Evolutionary conservation across 1,140 invertebrate genomes (phyloP), one percentile per base, ranked within the genome.

Genomic region (Orchesella cincta): DNA sequence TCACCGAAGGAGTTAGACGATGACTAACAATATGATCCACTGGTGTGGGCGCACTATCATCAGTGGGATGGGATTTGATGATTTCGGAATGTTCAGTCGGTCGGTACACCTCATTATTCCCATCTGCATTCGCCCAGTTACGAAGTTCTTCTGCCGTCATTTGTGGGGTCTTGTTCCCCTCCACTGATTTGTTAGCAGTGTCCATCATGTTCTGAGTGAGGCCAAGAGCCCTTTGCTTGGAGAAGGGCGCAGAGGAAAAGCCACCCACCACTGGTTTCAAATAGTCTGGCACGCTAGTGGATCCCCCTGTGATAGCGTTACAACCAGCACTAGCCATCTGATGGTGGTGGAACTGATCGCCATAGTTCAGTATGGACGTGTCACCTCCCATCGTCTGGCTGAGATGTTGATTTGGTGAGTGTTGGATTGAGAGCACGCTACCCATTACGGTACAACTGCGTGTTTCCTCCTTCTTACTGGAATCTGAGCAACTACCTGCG

Each of bases 11-110:
- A 31, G 62, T 67, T 26, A 67, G 12, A 2, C 62, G 62, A 33
- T 1, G 3, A 16, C 23, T 73, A 29, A 51, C 5, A 18, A 73
- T 36, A 46, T 46, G 33, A 26, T 73, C 71, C 8, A 73, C 39
- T 14, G 71, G 71, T 14, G 71, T 73, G 20, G 71, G 71, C 2
- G 71, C 71, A 73, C 20, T 39, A 23, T 73, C 71, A 29, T 73
- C 35, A 3, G 67, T 31, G 29, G 67, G 23, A 23, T 31, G 23
- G 29, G 71, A 46, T 35, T n/a, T 14, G 29, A 71, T 71, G 5
- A 57, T 5, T 8, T 33, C 62, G 8, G 5, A 2, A 31, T 67
- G 62, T 14, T 67, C 62, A 14, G 23, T 31, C 26, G 2, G 3
- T 2, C 31, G 26, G 29, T 67, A 67, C 62, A 67, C 33, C 3